Percentiles rank a stretch among this genome's conserved stretches.
Evolutionary conservation across 92 coral and sea anemone species (phyloP).

Genomic region (Epizoanthus fatuus): DNA sequence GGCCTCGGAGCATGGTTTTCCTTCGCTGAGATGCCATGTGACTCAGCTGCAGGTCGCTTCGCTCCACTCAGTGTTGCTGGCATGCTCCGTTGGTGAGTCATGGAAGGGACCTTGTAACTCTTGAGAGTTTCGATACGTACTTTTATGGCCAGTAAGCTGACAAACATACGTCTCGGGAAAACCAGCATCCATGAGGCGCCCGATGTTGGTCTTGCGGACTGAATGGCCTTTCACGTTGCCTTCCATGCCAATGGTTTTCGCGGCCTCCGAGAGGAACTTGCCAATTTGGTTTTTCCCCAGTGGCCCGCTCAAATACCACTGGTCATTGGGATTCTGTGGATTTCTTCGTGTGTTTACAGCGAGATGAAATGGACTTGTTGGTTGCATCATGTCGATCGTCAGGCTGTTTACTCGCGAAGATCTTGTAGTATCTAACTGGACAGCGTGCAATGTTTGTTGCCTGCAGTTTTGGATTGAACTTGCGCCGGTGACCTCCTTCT

Average conservation of each 20-base stretch:
- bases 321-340: not conserved
- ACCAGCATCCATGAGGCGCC: slow-evolving; percentile 47
- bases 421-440: not conserved
- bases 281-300: slow-evolving; percentile 4
- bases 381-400: not conserved
- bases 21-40: no score
- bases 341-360: not conserved
- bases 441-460: not conserved
- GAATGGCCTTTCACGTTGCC: no score
- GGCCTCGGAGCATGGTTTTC: no score
- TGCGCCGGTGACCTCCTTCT: not conserved
- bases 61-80: no score
- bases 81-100: no score
- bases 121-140: not conserved
- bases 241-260: slow-evolving; percentile 5
- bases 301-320: not conserved
- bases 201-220: slow-evolving; percentile 35
- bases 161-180: slow-evolving; percentile 13
- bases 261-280: slow-evolving; percentile 43
- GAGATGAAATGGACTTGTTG: slow-evolving; percentile 2
- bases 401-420: not conserved
- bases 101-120: no score
- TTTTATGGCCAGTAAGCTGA: no score
- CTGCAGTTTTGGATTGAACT: not conserved
- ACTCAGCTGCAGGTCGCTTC: no score